Base-by-base conservation (phyloP, 2,797 vertebrate genomes). In the Neostethus bicornis region DNA sequence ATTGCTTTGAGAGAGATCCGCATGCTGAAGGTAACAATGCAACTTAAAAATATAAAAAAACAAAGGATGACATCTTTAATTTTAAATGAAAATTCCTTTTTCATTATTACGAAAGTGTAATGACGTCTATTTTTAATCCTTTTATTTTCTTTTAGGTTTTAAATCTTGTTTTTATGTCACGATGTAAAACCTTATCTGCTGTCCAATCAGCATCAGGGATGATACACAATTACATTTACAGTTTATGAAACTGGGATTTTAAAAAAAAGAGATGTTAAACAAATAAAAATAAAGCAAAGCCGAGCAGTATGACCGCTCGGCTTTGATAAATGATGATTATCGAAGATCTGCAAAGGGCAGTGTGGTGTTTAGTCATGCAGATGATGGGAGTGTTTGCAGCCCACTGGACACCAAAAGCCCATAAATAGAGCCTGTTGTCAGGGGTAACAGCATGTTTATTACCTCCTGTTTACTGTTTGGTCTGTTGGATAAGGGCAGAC, bases 1-100 rank as follows among this genome's bases (percentile, higher is more conserved):
- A 95, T 98, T 20, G 96, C 96, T 0, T 91, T 96, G 63, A 85
- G 96, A 64, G 96, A 98, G 90, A 92, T 96, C 74, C 90, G 95
- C 51, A 94, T 98, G 96, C 91, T 98, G 2, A 96, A 97, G 96
- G 96, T 97, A 78, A 32, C 4, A 0, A 3, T 1, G 25, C 43
- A 9, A 12, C 6, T n/a, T n/a, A n/a, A n/a, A n/a, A n/a, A n/a
- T n/a, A n/a, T n/a, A n/a, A n/a, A n/a, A n/a, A n/a, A n/a, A n/a
- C n/a, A n/a, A n/a, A n/a, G n/a, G n/a, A n/a, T n/a, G n/a, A n/a
- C n/a, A n/a, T n/a, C n/a, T n/a, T n/a, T n/a, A n/a, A n/a, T n/a
- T n/a, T n/a, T n/a, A n/a, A n/a, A n/a, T n/a, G n/a, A n/a, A n/a
- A n/a, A n/a, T n/a, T n/a, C n/a, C n/a, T n/a, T n/a, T n/a, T n/a